phyloP scores from a whole-genome alignment of 2,888 invertebrate species.

The Himalopsyche kuldschensis region DNA sequence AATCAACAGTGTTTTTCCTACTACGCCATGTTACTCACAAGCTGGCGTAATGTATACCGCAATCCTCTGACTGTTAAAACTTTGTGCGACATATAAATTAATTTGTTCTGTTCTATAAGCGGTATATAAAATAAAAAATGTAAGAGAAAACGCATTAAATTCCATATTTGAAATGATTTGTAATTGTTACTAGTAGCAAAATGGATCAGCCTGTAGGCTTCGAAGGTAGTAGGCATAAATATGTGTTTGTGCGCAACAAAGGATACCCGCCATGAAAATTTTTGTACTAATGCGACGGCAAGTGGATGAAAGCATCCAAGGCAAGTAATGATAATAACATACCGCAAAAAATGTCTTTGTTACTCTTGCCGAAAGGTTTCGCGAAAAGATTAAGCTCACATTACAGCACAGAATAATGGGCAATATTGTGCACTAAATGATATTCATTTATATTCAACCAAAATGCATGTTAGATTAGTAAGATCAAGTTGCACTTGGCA shows the following conservation, averaged over 20 bases:
- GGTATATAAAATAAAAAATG: too few relatives aligned
- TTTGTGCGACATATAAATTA: too few relatives aligned
- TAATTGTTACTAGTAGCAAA: neutral
- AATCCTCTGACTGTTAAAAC: too few relatives aligned
- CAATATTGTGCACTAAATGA: neutral
- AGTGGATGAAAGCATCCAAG: slow-evolving; percentile 34
- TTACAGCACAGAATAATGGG: neutral
- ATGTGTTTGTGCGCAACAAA: slow-evolving; percentile 14
- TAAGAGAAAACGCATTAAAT: too few relatives aligned
- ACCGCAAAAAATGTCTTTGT: slow-evolving; percentile 26
- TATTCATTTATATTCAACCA: neutral
- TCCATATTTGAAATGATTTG: too few relatives aligned
- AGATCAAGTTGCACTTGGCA: neutral
- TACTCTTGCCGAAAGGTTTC: slow-evolving; percentile 3
- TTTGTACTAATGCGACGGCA: slow-evolving; percentile 33
- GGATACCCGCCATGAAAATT: slow-evolving; percentile 20
- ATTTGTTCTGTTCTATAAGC: too few relatives aligned
- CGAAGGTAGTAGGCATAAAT: neutral
- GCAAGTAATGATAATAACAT: slow-evolving; percentile 34
- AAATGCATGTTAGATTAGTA: neutral
- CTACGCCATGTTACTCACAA: too few relatives aligned
- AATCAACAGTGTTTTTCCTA: too few relatives aligned
- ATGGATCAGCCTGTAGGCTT: neutral
- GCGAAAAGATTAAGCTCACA: neutral
- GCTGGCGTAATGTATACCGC: too few relatives aligned